Base-by-base conservation (phyloP, 2,797 vertebrate genomes). In the Martes flavigula region DNA sequence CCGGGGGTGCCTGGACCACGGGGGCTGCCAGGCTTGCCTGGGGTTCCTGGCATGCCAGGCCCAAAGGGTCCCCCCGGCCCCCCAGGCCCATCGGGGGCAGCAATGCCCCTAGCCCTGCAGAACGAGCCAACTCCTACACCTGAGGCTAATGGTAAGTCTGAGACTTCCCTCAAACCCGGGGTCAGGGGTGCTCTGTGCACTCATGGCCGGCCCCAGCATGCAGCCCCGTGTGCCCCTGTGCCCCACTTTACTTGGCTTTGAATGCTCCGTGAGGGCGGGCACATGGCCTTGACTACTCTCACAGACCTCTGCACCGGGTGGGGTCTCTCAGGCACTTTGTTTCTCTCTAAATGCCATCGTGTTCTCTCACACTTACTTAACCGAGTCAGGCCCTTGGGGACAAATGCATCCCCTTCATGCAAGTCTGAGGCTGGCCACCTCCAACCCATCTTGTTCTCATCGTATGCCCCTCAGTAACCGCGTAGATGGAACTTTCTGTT, bases 11-110 rank as follows among this genome's bases (percentile, higher is more conserved):
- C 99, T 58, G 99, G 99, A 93, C 98, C 98, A 4, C 99, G 99
- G 96, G 99, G 99, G 30, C 94, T 99, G 9, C 98, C 98, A 3
- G 99, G 99, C n/a, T 99, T 99, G 48, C 98, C 99, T 27, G 99
- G 99, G 54, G 97, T 99, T 51, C 99, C 99, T 0, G 99, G 99
- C 90, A 97, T 99, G 91, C 99, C 99, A 0, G 99, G 99, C 64
- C 98, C 98, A 4, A 99, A 99, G 98, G 99, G 99, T 0, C 98
- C 94, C 0, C 98, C 98, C 0, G 99, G 99, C 1, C 98, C 98
- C 0, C 99, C 99, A 0, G 99, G 98, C 11, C 98, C 98, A 0
- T 98, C 98, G 54, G 98, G 99, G n/a, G 98, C 98, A 79, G 97
- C 98, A n/a, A 97, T 98, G 46, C 99, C 99, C 0, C 98, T 99